Evolutionary conservation across 2,113 vertebrate genomes (phyloP), one percentile per base, ranked within the genome.

Genomic region (Mystacornis crossleyi): DNA sequence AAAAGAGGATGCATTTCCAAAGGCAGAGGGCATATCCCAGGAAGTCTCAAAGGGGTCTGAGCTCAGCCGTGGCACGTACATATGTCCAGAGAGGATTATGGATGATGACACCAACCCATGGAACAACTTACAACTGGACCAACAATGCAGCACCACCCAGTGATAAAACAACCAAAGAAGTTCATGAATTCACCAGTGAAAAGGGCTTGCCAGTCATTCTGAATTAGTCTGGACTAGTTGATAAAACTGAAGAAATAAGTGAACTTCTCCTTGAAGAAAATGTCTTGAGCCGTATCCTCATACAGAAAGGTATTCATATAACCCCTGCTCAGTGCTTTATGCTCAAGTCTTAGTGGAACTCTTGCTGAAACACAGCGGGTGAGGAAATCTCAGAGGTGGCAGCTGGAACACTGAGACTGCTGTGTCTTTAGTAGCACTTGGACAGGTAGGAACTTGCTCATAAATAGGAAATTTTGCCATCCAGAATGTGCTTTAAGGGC

Each of bases 311-410:
- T 77, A 8, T n/a, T 81, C 21, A 5, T 40, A 29, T 36, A 36
- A 24, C 23, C 45, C 10, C 38, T 38, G 18, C 31, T 73, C 17
- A 11, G 5, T 31, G 45, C 50, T 81, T 66, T 62, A 9, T 66
- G 34, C 12, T 55, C 33, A 74, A 36, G 42, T 67, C n/a, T 54
- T 66, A n/a, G 31, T 13, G 24, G 21, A 82, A 14, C 24, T 69
- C 50, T 40, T 78, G n/a, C 17, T 89, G 67, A 61, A 81, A 86
- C 1, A 3, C n/a, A 47, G 13, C 0, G 0, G 12, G 20, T 7
- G 24, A 86, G 31, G 55, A 90, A 87, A 74, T 5, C 18, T 66
- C 38, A 48, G 36, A 43, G 14, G 26, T 70, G 26, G 36, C n/a
- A 60, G 26, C 28, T 51, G 31, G 38, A 73, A 38, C 55, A 62